Evolutionary conservation across 2,113 vertebrate species (phyloP).

Genomic region (Petaurus breviceps): DNA sequence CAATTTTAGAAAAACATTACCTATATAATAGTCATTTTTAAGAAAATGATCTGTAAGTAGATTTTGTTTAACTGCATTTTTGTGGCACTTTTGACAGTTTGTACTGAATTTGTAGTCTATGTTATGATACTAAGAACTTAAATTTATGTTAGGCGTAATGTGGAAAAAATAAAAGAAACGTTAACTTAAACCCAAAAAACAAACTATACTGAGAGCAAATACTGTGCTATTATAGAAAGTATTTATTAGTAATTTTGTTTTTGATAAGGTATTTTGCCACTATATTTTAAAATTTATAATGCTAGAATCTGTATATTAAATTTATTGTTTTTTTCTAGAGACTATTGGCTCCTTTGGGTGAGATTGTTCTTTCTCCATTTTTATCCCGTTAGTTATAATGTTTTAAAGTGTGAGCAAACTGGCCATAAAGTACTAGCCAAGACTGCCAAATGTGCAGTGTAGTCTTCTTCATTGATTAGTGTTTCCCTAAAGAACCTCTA

Average conservation of each 20-base stretch:
- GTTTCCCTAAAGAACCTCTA: conserved; percentile 80
- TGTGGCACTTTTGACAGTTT: conserved; percentile 33
- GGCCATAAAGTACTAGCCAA: conserved; percentile 71
- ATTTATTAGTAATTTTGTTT: conserved; percentile 66
- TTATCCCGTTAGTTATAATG: conserved; percentile 61
- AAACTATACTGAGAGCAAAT: conserved; percentile 54
- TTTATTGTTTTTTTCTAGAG: conserved; percentile 62
- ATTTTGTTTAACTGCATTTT: conserved; percentile 65
- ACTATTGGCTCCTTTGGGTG: conserved; percentile 52
- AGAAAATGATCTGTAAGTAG: conserved; percentile 38
- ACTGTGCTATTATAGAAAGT: conserved; percentile 57
- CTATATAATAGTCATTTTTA: conserved; percentile 48
- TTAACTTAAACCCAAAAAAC: conserved; percentile 45
- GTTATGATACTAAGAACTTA: conserved; percentile 37
- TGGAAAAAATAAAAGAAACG: conserved; percentile 62
- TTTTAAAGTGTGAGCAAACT: conserved; percentile 75
- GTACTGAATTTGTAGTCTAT: conserved; percentile 59
- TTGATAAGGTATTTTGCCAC: conserved; percentile 59
- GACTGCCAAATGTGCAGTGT: conserved; percentile 74
- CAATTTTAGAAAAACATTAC: not conserved
- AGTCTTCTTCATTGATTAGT: conserved; percentile 76
- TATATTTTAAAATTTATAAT: conserved; percentile 60
- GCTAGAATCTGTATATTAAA: conserved; percentile 61
- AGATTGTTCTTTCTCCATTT: conserved; percentile 68
- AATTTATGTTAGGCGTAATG: conserved; percentile 26